Evolutionary conservation across 2,113 vertebrate genomes (phyloP).

Genomic region (Ploceus nigricollis): DNA sequence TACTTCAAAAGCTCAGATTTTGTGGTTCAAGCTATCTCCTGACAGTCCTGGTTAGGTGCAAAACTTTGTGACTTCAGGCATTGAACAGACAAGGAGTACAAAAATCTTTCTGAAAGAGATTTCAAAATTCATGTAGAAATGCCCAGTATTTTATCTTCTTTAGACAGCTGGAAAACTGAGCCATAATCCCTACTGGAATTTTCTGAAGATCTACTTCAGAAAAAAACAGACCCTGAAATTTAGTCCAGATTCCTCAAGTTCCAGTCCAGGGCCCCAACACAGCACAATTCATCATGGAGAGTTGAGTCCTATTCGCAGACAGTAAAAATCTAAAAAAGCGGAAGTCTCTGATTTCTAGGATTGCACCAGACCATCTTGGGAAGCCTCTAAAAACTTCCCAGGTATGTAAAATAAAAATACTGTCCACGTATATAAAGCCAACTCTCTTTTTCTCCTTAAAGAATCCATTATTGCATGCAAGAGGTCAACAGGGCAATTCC

Average conservation of each 20-base stretch:
- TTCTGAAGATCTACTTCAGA: not conserved
- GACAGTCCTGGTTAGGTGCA: not conserved
- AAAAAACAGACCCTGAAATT: not conserved
- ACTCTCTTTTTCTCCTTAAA: not conserved
- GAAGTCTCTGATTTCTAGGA: not conserved
- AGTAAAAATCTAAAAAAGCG: not conserved
- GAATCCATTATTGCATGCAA: not conserved
- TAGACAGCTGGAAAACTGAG: conserved; percentile 1
- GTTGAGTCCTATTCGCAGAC: not conserved
- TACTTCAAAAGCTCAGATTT: not conserved
- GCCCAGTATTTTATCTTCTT: not conserved
- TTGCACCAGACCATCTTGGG: not conserved
- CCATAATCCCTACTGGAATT: not conserved
- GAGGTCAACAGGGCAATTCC: not conserved
- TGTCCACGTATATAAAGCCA: not conserved
- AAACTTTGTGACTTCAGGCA: not conserved
- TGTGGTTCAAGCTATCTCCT: not conserved
- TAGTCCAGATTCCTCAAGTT: not conserved
- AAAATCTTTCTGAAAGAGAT: not conserved
- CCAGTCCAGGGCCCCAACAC: not conserved
- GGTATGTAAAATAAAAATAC: not conserved
- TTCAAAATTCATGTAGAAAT: conserved; percentile 4
- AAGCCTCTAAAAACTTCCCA: not conserved
- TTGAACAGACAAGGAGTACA: not conserved
- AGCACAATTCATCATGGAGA: not conserved